Evolutionary conservation across 2,797 vertebrate genomes (phyloP).

Genomic region (Chelmon rostratus): DNA sequence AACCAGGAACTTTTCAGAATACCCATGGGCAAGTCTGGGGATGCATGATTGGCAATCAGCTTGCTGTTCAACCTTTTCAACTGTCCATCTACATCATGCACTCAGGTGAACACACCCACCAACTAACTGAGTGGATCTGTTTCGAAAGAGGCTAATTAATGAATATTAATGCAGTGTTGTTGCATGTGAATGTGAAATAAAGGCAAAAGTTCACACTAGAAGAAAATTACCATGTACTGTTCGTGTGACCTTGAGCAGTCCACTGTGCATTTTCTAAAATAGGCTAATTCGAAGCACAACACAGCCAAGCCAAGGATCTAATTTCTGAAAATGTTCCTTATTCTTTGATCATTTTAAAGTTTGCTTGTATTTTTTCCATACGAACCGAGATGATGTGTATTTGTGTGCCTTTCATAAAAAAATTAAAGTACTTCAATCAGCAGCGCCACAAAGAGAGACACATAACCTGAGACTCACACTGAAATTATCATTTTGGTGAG

Average conservation of each 20-base stretch:
- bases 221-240: not conserved
- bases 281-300: not conserved
- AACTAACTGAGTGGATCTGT: not conserved
- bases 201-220: not conserved
- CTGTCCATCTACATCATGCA: constrained; percentile 38
- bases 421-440: not conserved
- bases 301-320: not conserved
- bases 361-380: not conserved
- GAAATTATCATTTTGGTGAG: not conserved
- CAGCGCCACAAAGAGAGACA: not conserved
- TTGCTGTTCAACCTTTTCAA: constrained; percentile 55
- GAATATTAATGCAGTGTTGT: constrained; percentile 19
- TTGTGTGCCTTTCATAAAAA: not conserved
- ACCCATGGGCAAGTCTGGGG: constrained; percentile 35
- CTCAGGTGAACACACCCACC: constrained; percentile 36
- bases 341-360: not conserved
- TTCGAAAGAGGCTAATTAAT: constrained; percentile 29
- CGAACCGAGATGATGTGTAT: not conserved
- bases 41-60: constrained; percentile 65
- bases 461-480: not conserved
- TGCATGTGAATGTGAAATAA: constrained; percentile 15
- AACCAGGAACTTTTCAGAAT: constrained; percentile 48
- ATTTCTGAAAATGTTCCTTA: constrained; percentile 4
- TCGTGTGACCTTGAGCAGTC: not conserved
- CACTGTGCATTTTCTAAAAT: not conserved